A percentile compares a stretch with the other conserved stretches of the same genome.
Evolutionary conservation across 2,797 vertebrate genomes (phyloP).

Genomic region (Rhynchonycteris naso): DNA sequence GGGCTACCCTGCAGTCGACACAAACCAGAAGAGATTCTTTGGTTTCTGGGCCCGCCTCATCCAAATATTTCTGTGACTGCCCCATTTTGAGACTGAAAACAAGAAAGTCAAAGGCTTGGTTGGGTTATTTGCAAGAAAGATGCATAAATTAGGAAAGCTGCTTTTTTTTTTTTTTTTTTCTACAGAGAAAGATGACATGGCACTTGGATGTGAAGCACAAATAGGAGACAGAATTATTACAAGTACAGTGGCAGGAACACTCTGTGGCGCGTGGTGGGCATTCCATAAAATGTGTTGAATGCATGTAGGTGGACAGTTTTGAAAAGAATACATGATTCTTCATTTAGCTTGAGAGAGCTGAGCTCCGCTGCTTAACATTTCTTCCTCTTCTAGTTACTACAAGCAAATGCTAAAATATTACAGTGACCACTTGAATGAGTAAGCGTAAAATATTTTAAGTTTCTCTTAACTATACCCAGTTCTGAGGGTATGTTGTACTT

Average conservation of each 20-base stretch:
- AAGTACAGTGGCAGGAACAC: background rate
- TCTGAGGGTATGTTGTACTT: background rate
- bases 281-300: background rate
- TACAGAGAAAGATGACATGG: background rate
- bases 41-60: constrained; percentile 77
- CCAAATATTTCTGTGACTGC: constrained; percentile 31
- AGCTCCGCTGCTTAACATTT: background rate
- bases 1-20: background rate
- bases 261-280: background rate
- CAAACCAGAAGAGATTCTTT: constrained; percentile 43
- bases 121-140: background rate
- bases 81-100: background rate
- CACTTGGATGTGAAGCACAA: background rate
- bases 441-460: background rate
- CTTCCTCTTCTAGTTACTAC: background rate
- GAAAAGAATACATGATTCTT: background rate
- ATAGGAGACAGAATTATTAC: background rate
- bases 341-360: background rate
- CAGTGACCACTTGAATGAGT: background rate
- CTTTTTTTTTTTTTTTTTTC: background rate
- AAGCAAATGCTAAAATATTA: background rate
- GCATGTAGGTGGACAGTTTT: background rate
- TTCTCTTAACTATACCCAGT: background rate
- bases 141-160: background rate
- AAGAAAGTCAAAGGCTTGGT: background rate